A percentile compares a stretch with the other conserved stretches of the same genome.
These are phyloP conservation scores for Drosophila persimilis DNA, from an alignment of 1,140 invertebrate genomes.

Conservation along the genomic window DNA sequence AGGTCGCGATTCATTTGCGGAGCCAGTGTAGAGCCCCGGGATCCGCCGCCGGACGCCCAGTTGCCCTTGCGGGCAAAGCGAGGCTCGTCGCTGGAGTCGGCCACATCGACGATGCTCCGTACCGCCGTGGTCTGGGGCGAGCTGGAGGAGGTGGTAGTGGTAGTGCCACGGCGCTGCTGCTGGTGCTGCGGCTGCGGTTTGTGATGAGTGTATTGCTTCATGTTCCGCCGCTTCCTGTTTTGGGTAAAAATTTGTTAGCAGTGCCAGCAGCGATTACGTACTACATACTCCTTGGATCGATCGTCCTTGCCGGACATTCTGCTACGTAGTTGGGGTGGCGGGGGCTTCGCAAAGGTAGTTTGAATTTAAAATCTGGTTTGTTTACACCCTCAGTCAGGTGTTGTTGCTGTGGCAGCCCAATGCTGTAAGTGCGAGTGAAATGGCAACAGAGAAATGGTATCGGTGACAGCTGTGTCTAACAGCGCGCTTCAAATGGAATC, in stretches of 20 bases:
- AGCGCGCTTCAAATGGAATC: no score
- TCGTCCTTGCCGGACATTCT: slow-evolving; percentile 77
- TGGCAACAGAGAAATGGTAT: no score
- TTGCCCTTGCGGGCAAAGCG: slow-evolving; percentile 55
- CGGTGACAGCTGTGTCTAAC: no score
- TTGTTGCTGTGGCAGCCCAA: no score
- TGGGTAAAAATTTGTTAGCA: not conserved
- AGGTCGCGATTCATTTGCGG: slow-evolving; percentile 62
- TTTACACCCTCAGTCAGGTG: no score
- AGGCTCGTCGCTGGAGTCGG: slow-evolving; percentile 77
- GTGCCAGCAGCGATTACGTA: slow-evolving; percentile 26
- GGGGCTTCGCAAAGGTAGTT: no score
- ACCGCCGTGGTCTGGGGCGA: slow-evolving; percentile 51
- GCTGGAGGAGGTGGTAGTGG: slow-evolving; percentile 69
- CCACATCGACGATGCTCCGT: slow-evolving; percentile 75
- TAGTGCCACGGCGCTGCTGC: slow-evolving; percentile 41
- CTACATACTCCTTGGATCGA: slow-evolving; percentile 79
- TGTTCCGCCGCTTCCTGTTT: slow-evolving; percentile 68
- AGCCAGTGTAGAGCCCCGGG: slow-evolving; percentile 23
- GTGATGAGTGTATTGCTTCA: slow-evolving; percentile 68
- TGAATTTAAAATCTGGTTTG: no score
- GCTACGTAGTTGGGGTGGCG: not conserved
- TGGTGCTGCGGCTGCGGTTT: slow-evolving; percentile 23
- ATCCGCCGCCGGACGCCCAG: slow-evolving; percentile 39
- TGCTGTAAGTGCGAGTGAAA: no score